Conservation (phyloP, 2,888 invertebrate species). For the Poecilus cupreus region DNA sequence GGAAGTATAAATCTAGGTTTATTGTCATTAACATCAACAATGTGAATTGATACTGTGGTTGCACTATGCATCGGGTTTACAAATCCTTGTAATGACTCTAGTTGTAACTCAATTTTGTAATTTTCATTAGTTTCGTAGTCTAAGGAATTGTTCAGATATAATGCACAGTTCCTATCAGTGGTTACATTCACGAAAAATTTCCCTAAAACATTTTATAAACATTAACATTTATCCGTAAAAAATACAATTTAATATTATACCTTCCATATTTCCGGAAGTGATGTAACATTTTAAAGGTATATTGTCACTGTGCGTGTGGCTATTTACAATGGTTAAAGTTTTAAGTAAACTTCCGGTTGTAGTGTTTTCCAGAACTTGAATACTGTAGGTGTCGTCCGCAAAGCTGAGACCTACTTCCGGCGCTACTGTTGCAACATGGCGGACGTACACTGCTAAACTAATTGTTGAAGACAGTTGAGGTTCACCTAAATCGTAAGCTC, state of each 20-base stretch:
- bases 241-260: no score
- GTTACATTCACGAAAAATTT: slow-evolving; percentile 84
- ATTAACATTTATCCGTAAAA: neutral
- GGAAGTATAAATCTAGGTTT: slow-evolving; percentile 87
- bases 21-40: slow-evolving; percentile 93
- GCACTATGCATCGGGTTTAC: slow-evolving; percentile 85
- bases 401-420: slow-evolving; percentile 89
- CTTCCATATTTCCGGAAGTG: slow-evolving; percentile 84
- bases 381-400: slow-evolving; percentile 89
- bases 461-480: slow-evolving; percentile 89
- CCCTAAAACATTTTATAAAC: slow-evolving; percentile 71
- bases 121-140: slow-evolving; percentile 87
- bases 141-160: slow-evolving; percentile 82
- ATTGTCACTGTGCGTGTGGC: slow-evolving; percentile 80
- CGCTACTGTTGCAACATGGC: slow-evolving; percentile 81
- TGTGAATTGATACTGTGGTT: slow-evolving; percentile 86
- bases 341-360: slow-evolving; percentile 80
- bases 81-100: slow-evolving; percentile 87
- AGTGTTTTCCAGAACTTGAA: slow-evolving; percentile 88
- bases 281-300: slow-evolving; percentile 88
- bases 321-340: slow-evolving; percentile 84
- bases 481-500: slow-evolving; percentile 90
- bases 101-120: slow-evolving; percentile 84
- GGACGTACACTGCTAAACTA: slow-evolving; percentile 87
- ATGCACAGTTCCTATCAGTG: slow-evolving; percentile 88